Conservation (phyloP, 2,888 invertebrate genomes). For the Oligia fasciuncula region DNA sequence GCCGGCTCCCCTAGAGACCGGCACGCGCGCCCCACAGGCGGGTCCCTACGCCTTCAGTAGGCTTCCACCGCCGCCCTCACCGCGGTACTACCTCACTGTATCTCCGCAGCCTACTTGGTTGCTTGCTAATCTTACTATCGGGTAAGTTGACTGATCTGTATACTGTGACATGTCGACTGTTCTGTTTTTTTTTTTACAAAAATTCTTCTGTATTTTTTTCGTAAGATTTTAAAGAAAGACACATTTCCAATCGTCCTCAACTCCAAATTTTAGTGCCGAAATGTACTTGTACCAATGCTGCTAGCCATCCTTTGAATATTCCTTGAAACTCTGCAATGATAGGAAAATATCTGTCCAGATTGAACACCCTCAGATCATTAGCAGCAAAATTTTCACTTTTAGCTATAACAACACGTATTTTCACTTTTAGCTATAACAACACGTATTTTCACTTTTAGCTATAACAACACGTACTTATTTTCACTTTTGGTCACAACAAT, state of each 20-base stretch:
- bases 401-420: neutral
- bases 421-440: no score
- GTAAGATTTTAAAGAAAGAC: neutral
- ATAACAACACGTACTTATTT: no score
- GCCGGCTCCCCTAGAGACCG: conserved; percentile 84
- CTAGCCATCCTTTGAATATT: neutral
- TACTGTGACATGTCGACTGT: neutral
- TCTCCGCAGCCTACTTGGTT: conserved; percentile 95
- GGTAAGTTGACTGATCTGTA: conserved; percentile 83
- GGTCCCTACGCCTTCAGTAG: conserved; percentile 97
- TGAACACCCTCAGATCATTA: neutral
- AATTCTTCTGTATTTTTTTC: neutral
- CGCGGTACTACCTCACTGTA: conserved; percentile 94
- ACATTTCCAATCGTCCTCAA: neutral
- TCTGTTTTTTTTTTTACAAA: neutral
- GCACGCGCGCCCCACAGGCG: conserved; percentile 94
- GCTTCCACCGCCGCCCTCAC: conserved; percentile 94
- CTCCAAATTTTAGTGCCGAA: neutral
- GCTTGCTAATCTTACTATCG: conserved; percentile 94
- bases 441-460: no score
- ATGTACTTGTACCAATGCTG: neutral
- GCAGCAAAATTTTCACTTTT: neutral
- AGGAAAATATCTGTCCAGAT: neutral
- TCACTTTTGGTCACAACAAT: neutral
- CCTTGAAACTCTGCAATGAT: neutral